These are phyloP conservation scores for Brachionus asplanchnoidis DNA, from an alignment of 1,140 invertebrate genomes.

Conservation along the genomic window DNA sequence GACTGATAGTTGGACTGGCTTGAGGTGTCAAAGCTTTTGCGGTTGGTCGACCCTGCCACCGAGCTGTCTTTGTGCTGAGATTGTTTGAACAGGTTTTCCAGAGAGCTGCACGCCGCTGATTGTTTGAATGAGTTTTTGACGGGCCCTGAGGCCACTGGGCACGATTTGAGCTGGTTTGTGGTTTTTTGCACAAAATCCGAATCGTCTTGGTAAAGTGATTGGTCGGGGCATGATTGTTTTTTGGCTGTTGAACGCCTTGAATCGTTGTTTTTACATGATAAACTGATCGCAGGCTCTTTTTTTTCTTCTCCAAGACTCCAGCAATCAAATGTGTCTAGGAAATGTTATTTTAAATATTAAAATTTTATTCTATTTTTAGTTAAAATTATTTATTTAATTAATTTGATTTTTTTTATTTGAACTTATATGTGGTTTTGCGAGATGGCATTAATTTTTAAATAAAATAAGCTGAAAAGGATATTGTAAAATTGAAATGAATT, in stretches of 20 bases:
- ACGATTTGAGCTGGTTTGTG: background rate
- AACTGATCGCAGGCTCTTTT: background rate
- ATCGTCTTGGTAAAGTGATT: background rate
- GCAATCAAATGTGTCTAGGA: conserved; percentile 14
- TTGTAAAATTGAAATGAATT: too few species aligned
- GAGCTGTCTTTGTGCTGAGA: background rate
- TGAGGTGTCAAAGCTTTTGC: background rate
- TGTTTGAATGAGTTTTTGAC: background rate
- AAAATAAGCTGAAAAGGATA: too few species aligned
- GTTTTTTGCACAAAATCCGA: background rate
- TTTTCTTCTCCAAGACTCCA: background rate
- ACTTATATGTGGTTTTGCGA: too few species aligned
- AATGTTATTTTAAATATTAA: too few species aligned
- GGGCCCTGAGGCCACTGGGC: background rate
- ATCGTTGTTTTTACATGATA: background rate
- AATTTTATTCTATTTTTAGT: too few species aligned
- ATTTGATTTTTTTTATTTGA: too few species aligned
- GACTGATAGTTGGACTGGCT: background rate
- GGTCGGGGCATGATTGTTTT: too few species aligned
- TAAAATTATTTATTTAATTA: too few species aligned
- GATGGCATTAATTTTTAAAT: too few species aligned
- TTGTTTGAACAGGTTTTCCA: background rate
- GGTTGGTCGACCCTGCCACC: background rate
- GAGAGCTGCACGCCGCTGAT: background rate
- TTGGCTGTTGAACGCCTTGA: background rate